phyloP scores from a whole-genome alignment of 2,113 vertebrate genomes.

The Oncorhynchus keta region DNA sequence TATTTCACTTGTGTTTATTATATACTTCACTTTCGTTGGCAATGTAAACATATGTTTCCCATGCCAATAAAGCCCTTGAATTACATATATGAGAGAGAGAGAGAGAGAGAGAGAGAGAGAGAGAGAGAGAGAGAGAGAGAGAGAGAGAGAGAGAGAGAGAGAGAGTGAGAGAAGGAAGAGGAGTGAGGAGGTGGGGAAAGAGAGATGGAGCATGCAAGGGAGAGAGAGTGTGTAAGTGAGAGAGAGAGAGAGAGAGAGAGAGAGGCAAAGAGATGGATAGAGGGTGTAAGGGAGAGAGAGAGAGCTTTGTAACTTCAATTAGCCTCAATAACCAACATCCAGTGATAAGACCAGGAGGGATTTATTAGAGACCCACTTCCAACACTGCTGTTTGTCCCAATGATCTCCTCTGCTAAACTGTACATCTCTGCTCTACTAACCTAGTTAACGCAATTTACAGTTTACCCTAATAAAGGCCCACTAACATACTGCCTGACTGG shows the following conservation, averaged over 20 bases:
- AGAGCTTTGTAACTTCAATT: slow-evolving; percentile 19
- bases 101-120: background rate
- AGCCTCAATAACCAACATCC: slow-evolving; percentile 32
- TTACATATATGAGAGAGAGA: background rate
- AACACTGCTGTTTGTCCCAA: background rate
- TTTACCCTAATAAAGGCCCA: background rate
- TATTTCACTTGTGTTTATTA: too few relatives aligned
- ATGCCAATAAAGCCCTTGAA: too few relatives aligned
- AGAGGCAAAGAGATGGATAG: background rate
- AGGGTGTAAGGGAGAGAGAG: background rate
- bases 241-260: background rate
- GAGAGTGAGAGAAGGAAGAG: too few relatives aligned
- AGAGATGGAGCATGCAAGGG: background rate
- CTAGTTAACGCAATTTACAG: slow-evolving; percentile 42
- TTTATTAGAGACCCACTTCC: background rate
- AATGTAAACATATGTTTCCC: too few relatives aligned
- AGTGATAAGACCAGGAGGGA: slow-evolving; percentile 8
- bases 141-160: background rate
- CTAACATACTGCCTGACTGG: background rate
- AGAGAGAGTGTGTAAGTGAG: background rate
- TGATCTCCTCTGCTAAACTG: slow-evolving; percentile 15
- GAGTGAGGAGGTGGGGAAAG: too few relatives aligned
- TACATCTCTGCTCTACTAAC: slow-evolving; percentile 52
- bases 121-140: background rate
- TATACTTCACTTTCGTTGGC: too few relatives aligned